Percentiles rank a stretch among this genome's conserved stretches.
phyloP scores from a whole-genome alignment of 2,113 vertebrate species.

The Python bivittatus region DNA sequence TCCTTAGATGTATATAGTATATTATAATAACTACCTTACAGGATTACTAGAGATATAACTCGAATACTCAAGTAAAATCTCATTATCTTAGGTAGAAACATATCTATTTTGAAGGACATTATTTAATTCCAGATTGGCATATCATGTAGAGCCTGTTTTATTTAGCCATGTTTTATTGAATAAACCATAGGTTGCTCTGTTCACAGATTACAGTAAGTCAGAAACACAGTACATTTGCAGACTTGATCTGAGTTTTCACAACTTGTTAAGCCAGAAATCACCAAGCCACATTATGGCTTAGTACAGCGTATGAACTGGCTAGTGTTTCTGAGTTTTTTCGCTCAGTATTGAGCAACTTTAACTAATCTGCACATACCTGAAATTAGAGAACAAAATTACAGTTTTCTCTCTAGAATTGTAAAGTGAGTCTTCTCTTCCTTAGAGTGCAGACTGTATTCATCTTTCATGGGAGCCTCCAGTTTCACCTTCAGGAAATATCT shows the following conservation, averaged over 20 bases:
- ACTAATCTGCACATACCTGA: background rate
- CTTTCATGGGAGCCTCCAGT: conserved; percentile 97
- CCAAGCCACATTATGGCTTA: background rate
- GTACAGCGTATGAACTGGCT: background rate
- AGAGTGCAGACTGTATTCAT: conserved; percentile 90
- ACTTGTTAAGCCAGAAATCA: background rate
- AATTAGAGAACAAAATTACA: background rate
- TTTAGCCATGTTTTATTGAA: background rate
- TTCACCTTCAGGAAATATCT: conserved; percentile 90
- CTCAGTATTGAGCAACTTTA: background rate
- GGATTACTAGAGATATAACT: background rate
- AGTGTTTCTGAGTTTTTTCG: background rate
- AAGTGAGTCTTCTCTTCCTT: conserved; percentile 19
- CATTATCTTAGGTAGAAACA: background rate
- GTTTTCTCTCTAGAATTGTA: no score
- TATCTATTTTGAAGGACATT: background rate
- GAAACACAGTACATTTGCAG: background rate
- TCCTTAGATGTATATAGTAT: background rate
- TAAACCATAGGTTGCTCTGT: background rate
- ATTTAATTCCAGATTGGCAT: background rate
- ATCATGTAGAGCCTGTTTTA: background rate
- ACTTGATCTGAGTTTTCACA: background rate
- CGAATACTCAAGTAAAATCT: background rate
- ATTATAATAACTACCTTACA: background rate
- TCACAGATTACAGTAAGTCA: background rate